phyloP scores from a whole-genome alignment of 2,888 invertebrate species.

The Troides aeacus region DNA sequence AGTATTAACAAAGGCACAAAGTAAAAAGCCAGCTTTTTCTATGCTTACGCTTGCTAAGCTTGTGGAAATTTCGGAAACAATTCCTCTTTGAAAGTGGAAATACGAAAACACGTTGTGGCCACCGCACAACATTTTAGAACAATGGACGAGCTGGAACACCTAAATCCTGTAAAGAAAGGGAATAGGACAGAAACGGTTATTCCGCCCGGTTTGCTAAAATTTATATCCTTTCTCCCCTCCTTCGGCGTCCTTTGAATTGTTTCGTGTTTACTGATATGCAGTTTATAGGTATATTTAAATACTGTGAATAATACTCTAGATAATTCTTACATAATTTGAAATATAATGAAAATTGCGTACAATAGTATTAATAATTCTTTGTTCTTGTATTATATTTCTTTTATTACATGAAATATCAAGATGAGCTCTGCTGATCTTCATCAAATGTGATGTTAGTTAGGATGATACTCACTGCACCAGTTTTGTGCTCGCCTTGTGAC shows the following conservation, averaged over 20 bases:
- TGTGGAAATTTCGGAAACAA: not conserved
- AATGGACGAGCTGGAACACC: constrained; percentile 15
- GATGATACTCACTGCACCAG: too few species aligned
- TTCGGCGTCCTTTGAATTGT: not conserved
- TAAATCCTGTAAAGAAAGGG: constrained; percentile 19
- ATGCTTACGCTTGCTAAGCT: not conserved
- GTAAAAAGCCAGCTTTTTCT: not conserved
- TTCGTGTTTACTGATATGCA: not conserved
- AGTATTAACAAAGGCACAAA: not conserved
- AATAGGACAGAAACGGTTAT: constrained; percentile 3
- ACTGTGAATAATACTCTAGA: not conserved
- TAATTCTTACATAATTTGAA: too few species aligned
- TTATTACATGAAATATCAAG: too few species aligned
- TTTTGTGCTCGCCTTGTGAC: too few species aligned
- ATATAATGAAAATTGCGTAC: too few species aligned
- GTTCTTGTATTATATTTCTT: too few species aligned
- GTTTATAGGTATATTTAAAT: not conserved
- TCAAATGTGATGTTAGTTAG: too few species aligned
- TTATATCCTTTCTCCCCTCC: not conserved
- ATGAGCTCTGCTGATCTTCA: too few species aligned
- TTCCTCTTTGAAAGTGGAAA: constrained; percentile 1
- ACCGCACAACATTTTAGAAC: constrained; percentile 17
- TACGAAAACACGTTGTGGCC: constrained; percentile 1
- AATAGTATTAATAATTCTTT: too few species aligned
- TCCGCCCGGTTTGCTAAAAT: constrained; percentile 3